These are phyloP conservation scores for Scolopax mira DNA, from an alignment of 2,113 vertebrate genomes.

Conservation along the genomic window DNA sequence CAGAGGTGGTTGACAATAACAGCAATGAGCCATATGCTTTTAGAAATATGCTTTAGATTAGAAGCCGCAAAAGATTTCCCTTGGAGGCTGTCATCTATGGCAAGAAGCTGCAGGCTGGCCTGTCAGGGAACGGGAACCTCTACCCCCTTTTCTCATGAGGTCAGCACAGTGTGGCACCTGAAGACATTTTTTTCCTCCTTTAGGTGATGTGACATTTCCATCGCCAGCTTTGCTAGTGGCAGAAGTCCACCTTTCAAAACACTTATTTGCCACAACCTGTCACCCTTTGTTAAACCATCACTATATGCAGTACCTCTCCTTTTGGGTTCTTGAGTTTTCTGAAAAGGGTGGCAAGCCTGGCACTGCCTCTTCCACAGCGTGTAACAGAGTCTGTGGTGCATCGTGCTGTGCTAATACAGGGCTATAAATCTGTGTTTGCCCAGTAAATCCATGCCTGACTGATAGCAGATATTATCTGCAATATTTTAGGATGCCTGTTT, in stretches of 20 bases:
- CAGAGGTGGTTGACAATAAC: background rate
- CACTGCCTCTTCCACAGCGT: background rate
- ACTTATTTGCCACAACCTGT: background rate
- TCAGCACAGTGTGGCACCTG: background rate
- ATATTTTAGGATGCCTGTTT: background rate
- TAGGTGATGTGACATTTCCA: background rate
- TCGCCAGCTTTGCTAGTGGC: background rate
- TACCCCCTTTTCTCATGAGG: background rate
- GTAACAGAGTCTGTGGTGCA: background rate
- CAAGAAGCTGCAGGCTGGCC: background rate
- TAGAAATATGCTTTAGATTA: background rate
- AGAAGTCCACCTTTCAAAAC: background rate
- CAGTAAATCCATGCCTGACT: background rate
- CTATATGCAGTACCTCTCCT: background rate
- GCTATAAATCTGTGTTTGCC: background rate
- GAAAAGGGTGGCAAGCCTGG: background rate
- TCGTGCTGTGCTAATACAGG: fast-evolving
- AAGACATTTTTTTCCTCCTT: background rate
- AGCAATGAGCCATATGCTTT: background rate
- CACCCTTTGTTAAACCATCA: background rate
- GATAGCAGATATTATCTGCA: background rate
- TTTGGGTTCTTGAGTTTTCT: background rate
- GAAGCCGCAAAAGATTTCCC: background rate
- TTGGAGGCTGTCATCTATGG: background rate
- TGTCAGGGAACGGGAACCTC: background rate